A percentile compares a stretch with the other conserved stretches of the same genome.
Evolutionary conservation across 2,113 vertebrate genomes (phyloP).

Genomic region (Arvicanthis niloticus): DNA sequence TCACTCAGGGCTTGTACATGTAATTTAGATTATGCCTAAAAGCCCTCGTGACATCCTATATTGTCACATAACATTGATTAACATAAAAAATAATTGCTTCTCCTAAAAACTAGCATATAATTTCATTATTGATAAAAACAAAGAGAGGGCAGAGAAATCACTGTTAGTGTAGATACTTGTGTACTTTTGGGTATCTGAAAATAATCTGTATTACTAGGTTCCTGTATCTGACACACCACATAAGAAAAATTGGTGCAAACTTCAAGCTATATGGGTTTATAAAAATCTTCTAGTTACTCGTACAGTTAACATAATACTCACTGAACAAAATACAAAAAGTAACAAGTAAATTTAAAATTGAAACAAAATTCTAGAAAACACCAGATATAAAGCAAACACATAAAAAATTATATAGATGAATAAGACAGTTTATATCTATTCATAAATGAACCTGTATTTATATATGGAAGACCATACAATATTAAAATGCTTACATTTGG

Average conservation of each 20-base stretch:
- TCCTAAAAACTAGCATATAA: background rate
- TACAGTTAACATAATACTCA: background rate
- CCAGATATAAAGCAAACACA: background rate
- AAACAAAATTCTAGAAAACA: slow-evolving; percentile 17
- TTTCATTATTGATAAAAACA: slow-evolving; percentile 10
- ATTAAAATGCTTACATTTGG: background rate
- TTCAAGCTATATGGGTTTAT: background rate
- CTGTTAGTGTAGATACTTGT: background rate
- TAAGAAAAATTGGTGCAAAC: background rate
- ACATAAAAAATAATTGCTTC: background rate
- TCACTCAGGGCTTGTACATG: background rate
- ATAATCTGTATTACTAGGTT: background rate
- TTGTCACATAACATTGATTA: background rate
- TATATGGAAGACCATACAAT: background rate
- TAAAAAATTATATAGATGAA: background rate
- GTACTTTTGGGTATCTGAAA: background rate
- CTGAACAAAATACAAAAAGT: slow-evolving; percentile 6
- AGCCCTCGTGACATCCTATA: background rate
- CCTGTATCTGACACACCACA: background rate
- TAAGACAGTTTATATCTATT: background rate
- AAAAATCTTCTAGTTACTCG: background rate
- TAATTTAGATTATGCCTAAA: background rate
- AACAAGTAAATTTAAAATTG: background rate
- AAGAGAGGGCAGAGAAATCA: background rate
- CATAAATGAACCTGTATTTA: background rate